These are phyloP conservation scores for Drosophila orosa DNA, from an alignment of 1,140 invertebrate species.

Conservation along the genomic window DNA sequence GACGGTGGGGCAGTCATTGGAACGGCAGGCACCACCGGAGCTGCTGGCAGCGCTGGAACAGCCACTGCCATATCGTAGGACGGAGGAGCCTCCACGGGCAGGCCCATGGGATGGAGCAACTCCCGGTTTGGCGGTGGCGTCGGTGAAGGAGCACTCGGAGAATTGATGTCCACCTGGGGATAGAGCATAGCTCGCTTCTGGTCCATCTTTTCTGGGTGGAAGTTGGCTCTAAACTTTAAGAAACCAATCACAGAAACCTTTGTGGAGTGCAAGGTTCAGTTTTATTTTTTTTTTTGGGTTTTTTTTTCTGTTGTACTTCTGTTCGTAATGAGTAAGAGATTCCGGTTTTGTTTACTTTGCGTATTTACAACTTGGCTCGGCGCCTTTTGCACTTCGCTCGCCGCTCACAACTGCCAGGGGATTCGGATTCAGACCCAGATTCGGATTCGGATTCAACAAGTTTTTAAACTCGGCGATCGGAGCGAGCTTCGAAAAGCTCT, in stretches of 20 bases:
- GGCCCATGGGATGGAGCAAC: conserved; percentile 28
- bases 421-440: conserved; percentile 34
- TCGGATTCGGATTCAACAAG: conserved; percentile 30
- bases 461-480: conserved; percentile 37
- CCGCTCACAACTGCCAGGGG: conserved; percentile 48
- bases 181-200: conserved; percentile 81
- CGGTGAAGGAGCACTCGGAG: conserved; percentile 57
- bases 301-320: conserved; percentile 6
- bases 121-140: conserved; percentile 26
- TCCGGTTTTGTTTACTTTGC: conserved; percentile 58
- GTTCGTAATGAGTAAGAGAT: conserved; percentile 49
- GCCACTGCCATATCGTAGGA: conserved; percentile 78
- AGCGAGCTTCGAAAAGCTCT: conserved; percentile 69
- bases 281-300: conserved; percentile 8
- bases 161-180: conserved; percentile 67
- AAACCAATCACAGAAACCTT: background rate
- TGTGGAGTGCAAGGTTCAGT: conserved; percentile 60
- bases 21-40: conserved; percentile 8
- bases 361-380: conserved; percentile 45
- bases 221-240: background rate
- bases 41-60: conserved; percentile 32
- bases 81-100: conserved; percentile 67
- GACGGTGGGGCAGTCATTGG: conserved; percentile 33
- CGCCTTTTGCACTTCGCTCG: conserved; percentile 50
- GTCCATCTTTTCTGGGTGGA: conserved; percentile 54